Conservation (phyloP, 2,113 vertebrate species). For the Oxygymnocypris stewartii region DNA sequence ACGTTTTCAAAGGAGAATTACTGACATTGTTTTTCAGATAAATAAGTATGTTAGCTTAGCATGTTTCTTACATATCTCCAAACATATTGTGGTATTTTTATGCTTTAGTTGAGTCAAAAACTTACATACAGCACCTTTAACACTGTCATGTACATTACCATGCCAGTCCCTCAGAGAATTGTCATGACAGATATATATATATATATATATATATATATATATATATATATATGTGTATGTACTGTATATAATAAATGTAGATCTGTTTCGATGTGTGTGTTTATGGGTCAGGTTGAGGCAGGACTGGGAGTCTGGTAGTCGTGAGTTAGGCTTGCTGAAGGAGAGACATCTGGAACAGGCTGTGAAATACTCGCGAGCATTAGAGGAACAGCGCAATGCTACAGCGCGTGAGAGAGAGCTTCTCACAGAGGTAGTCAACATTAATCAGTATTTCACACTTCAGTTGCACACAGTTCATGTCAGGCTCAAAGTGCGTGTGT, state of each 20-base stretch:
- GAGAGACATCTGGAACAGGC: conserved; percentile 90
- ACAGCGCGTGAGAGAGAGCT: conserved; percentile 84
- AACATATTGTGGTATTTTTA: too few species aligned
- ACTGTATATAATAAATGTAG: not conserved
- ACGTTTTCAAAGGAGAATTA: too few species aligned
- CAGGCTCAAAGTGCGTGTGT: not conserved
- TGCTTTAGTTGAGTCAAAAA: too few species aligned
- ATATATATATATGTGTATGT: too few species aligned
- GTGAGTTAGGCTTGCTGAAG: conserved; percentile 88
- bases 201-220: too few species aligned
- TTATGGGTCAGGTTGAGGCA: conserved; percentile 74
- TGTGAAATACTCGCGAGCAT: conserved; percentile 85
- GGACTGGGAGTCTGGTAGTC: conserved; percentile 83
- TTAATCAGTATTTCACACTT: not conserved
- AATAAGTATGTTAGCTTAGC: too few species aligned
- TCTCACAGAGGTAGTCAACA: conserved; percentile 79
- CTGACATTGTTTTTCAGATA: too few species aligned
- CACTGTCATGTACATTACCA: too few species aligned
- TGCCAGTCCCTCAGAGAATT: too few species aligned
- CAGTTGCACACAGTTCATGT: not conserved
- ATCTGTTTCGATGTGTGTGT: conserved; percentile 42
- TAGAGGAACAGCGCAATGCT: conserved; percentile 85
- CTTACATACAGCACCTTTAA: too few species aligned
- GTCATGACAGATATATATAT: too few species aligned
- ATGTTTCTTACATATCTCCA: too few species aligned